Conservation (phyloP, 2,888 invertebrate genomes). For the Antheraea yamamai region DNA sequence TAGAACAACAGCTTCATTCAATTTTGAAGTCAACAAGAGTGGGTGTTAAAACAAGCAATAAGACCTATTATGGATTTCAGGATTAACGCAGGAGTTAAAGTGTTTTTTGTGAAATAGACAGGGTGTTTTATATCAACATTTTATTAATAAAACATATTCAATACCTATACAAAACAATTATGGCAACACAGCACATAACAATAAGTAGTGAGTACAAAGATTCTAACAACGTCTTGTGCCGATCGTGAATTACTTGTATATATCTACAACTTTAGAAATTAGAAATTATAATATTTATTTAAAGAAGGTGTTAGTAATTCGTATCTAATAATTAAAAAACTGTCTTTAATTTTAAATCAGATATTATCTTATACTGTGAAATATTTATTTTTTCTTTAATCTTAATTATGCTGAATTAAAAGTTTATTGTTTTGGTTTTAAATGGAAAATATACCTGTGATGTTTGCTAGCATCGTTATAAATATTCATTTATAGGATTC, state of each 20-base stretch:
- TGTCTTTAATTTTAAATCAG: neutral
- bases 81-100: neutral
- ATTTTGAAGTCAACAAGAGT: no score
- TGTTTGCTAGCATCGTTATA: neutral
- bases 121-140: constrained; percentile 10
- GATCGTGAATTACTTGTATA: neutral
- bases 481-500: neutral
- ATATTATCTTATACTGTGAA: neutral
- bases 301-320: neutral
- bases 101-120: neutral
- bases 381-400: neutral
- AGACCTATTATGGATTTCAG: neutral
- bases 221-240: neutral
- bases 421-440: neutral
- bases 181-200: constrained; percentile 12
- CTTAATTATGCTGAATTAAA: neutral
- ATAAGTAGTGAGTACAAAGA: constrained; percentile 1
- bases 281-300: neutral
- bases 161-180: constrained; percentile 12
- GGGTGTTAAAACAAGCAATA: neutral
- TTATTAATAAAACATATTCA: constrained; percentile 9
- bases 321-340: neutral
- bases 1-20: no score
- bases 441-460: neutral
- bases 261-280: neutral